Evolutionary conservation across 1,140 invertebrate species (phyloP), one percentile per base, ranked within the genome.

Genomic region (Zaprionus vittiger): DNA sequence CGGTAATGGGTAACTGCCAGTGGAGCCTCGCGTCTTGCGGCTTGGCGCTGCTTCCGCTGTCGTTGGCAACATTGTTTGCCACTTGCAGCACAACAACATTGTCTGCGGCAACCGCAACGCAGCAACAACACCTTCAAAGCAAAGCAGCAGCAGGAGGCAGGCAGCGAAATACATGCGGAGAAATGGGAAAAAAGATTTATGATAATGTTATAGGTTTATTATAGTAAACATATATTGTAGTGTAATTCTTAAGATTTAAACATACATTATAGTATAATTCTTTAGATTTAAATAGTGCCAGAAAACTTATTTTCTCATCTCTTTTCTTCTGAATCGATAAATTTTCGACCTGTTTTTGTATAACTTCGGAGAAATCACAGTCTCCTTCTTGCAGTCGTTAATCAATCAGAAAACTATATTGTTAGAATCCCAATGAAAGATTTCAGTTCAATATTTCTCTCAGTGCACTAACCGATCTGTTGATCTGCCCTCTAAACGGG

Each of bases 51-150:
- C 83, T 89, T 83, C 84, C 80, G 85, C 79, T 79, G 72, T 62
- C 73, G 59, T 37, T 67, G 57, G 79, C 84, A 90, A 89, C 84
- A 69, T 85, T 89, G 85, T 90, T 65, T 70, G 44, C 56, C 56
- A 24, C 52, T 54, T 22, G 31, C 9, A 34, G 31, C 31, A 2
- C n/a, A 52, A 52, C 20, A 52, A 52, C 20, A 17, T 52, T 47
- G 41, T 47, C 15, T 47, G 41, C 41, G 37, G n/a, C 41, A 47
- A 47, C 41, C 41, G 41, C 41, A 47, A 52, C 9, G 4, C 20
- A 4, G 47, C 47, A 49, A 22, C 47, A 24, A 20, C 20, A 20
- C 47, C 5, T 20, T 52, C 47, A 52, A 24, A 52, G 47, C 47
- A 24, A 41, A n/a, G 44, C 44, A 20, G 20, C 44, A 49, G 44